These are phyloP conservation scores for Lota lota DNA, from an alignment of 2,113 vertebrate genomes.

Conservation along the genomic window DNA sequence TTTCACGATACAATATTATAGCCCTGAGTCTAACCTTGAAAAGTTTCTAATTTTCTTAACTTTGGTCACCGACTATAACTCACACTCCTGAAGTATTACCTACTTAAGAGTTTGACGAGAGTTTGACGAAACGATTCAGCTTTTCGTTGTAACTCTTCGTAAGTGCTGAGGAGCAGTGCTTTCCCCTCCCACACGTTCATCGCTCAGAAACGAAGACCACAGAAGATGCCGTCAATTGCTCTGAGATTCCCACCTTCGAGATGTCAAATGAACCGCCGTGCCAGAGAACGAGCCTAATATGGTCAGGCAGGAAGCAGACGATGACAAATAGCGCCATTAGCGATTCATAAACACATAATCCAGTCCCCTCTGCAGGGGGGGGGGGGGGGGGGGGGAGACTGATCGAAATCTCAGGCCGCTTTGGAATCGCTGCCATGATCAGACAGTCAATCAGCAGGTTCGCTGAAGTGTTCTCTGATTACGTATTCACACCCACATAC, in stretches of 20 bases:
- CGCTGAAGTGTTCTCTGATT: conserved; percentile 9
- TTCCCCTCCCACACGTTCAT: conserved; percentile 31
- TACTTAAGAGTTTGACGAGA: too few relatives aligned
- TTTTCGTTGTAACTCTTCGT: too few relatives aligned
- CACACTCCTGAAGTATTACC: too few relatives aligned
- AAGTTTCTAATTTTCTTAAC: too few relatives aligned
- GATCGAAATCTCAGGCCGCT: conserved; percentile 31
- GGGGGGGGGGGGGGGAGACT: too few relatives aligned
- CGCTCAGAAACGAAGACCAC: conserved; percentile 47
- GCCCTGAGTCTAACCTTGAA: too few relatives aligned
- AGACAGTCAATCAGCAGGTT: conserved; percentile 14
- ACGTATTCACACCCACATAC: conserved; percentile 3
- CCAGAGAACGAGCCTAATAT: conserved; percentile 44
- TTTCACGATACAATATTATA: too few relatives aligned
- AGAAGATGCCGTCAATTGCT: conserved; percentile 34
- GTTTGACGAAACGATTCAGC: too few relatives aligned
- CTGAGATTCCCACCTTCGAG: conserved; percentile 39
- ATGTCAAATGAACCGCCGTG: conserved; percentile 33
- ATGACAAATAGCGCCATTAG: conserved; percentile 52
- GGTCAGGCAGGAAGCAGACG: conserved; percentile 19
- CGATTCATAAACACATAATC: conserved; percentile 52
- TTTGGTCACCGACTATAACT: too few relatives aligned
- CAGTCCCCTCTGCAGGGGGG: conserved; percentile 9
- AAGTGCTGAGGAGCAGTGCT: too few relatives aligned
- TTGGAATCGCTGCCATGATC: conserved; percentile 21